phyloP scores from a whole-genome alignment of 1,140 invertebrate genomes.

The Parasteatoda tepidariorum region DNA sequence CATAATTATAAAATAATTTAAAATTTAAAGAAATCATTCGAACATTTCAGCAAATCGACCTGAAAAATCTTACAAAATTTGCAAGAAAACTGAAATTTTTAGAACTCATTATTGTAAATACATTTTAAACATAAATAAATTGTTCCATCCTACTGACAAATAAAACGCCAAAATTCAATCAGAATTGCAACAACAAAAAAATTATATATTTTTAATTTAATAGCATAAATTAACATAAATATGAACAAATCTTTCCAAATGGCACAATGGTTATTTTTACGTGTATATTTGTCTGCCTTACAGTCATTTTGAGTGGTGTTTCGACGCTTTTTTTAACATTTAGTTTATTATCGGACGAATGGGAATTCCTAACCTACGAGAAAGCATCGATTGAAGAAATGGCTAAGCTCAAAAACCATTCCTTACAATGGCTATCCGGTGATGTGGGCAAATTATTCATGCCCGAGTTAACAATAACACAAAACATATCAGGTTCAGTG shows the following conservation, averaged over 20 bases:
- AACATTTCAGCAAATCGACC: no score
- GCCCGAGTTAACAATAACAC: background rate
- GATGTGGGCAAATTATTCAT: constrained; percentile 22
- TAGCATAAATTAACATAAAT: no score
- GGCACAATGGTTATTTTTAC: constrained; percentile 47
- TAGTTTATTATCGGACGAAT: constrained; percentile 86
- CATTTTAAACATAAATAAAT: no score
- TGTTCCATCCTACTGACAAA: no score
- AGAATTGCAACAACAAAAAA: no score
- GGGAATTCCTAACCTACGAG: constrained; percentile 85
- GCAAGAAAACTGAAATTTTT: no score
- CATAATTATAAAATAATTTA: no score
- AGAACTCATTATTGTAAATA: no score
- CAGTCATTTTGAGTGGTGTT: constrained; percentile 72
- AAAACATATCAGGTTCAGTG: background rate
- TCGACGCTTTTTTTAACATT: constrained; percentile 82
- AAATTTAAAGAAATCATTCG: no score
- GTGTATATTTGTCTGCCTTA: constrained; percentile 68
- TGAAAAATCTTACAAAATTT: no score
- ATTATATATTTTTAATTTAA: no score
- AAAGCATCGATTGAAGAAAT: constrained; percentile 63
- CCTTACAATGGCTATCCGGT: constrained; percentile 11
- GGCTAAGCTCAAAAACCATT: constrained; percentile 19
- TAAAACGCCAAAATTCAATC: no score
- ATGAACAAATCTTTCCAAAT: background rate